Base-by-base conservation (phyloP, 2,888 invertebrate species). In the Caenorhabditis sp. region DNA sequence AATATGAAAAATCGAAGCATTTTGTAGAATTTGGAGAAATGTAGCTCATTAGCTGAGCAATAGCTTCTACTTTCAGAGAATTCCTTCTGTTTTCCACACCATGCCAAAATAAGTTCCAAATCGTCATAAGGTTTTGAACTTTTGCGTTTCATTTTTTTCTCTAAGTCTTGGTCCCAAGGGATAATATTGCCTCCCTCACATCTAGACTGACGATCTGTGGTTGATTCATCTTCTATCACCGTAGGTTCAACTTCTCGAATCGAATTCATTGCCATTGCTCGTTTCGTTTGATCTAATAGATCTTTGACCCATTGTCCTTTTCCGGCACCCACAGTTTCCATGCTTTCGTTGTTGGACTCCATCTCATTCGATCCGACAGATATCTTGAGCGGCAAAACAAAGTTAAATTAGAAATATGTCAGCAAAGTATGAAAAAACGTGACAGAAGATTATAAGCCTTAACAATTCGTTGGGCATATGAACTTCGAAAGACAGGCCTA, bases 281-380 rank as follows among this genome's bases (percentile, higher is more conserved):
- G 81, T 74, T 85, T 87, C 64, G 89, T 86, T 63, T 88, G 88
- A 59, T 87, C 89, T 51, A 89, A 28, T 31, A 89, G 68, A 2
- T 90, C 89, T 63, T 90, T 90, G 8, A 88, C 90, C 91, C 90
- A 91, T 80, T 89, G 88, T n/a, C 90, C 89, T 28, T 89, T 82
- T n/a, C 89, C 89, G 31, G 80, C 73, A 19, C 91, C 91, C 0
- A 91, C 90, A n/a, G 91, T 91, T 22, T 82, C 82, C 56, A 49
- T 79, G 16, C 82, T 82, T 22, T 82, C 82, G 38, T 41, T 47
- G 56, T 51, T 51, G 8, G 90, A 89, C 79, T 91, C 90, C 58
- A 51, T 79, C 31, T 85, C 85, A 38, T 82, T 84, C 35, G 85
- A 85, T 7, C 84, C 87, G 3, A 86, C 85, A n/a, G 85, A 85